These are phyloP conservation scores for Bimastos eiseni DNA, from an alignment of 2,888 invertebrate genomes.

Conservation along the genomic window DNA sequence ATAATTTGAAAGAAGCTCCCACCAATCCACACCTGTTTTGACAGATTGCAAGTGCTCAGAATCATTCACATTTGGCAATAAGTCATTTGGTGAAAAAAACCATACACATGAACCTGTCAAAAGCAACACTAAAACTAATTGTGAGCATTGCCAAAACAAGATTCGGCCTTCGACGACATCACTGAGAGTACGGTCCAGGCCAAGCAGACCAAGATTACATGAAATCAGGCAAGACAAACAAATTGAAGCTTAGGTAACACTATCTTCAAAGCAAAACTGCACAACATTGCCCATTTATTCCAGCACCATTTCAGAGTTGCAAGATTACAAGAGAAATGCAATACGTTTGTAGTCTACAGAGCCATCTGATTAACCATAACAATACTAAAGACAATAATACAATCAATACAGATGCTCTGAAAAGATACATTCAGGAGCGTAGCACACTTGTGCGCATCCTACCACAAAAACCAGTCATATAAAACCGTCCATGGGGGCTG, in stretches of 20 bases:
- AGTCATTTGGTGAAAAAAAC: background rate
- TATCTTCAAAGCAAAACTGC: too few species aligned
- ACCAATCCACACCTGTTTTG: background rate
- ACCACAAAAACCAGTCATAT: background rate
- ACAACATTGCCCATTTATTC: background rate
- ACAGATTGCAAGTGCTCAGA: background rate
- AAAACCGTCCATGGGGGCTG: background rate
- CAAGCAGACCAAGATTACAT: too few species aligned
- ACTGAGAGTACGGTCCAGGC: too few species aligned
- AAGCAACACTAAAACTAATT: too few species aligned
- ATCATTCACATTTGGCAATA: background rate
- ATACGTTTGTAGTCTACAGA: background rate
- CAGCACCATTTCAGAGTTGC: background rate
- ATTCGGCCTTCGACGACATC: too few species aligned
- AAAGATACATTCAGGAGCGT: background rate
- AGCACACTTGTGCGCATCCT: background rate
- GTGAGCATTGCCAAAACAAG: too few species aligned
- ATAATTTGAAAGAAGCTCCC: too few species aligned
- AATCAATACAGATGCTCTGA: background rate
- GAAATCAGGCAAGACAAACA: too few species aligned
- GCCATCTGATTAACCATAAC: background rate
- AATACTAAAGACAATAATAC: background rate
- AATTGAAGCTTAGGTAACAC: background rate
- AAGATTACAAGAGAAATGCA: background rate
- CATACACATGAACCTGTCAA: background rate